These are phyloP conservation scores for Ciconia boyciana DNA, from an alignment of 2,113 vertebrate genomes.

Conservation along the genomic window DNA sequence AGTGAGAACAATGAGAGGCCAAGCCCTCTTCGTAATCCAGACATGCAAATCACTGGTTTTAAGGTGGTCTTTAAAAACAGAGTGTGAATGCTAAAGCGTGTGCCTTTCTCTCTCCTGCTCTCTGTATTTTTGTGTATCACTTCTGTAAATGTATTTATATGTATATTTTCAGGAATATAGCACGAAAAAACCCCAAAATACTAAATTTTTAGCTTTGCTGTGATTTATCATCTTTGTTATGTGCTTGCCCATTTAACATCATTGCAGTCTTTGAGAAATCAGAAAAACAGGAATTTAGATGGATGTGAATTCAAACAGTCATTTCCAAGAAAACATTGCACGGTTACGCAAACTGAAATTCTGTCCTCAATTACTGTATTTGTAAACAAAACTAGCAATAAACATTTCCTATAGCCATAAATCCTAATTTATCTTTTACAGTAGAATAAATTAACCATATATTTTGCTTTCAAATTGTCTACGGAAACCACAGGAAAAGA, in stretches of 20 bases:
- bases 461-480: neutral
- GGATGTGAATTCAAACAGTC: neutral
- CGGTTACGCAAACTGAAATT: neutral
- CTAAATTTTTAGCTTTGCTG: neutral
- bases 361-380: neutral
- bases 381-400: neutral
- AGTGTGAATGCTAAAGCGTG: rapidly evolving
- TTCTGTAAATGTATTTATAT: rapidly evolving
- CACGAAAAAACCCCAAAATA: rapidly evolving
- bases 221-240: neutral
- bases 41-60: rapidly evolving
- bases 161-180: neutral
- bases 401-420: neutral
- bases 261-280: neutral
- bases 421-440: neutral
- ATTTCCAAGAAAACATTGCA: neutral
- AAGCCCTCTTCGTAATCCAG: neutral
- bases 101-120: neutral
- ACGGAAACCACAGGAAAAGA: neutral
- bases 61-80: neutral
- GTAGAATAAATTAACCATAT: neutral
- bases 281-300: neutral
- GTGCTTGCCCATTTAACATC: neutral
- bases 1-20: neutral
- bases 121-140: neutral